A percentile compares a stretch with the other conserved stretches of the same genome.
Evolutionary conservation across 2,888 invertebrate genomes (phyloP).

Genomic region (Mechanitis mazaeus): DNA sequence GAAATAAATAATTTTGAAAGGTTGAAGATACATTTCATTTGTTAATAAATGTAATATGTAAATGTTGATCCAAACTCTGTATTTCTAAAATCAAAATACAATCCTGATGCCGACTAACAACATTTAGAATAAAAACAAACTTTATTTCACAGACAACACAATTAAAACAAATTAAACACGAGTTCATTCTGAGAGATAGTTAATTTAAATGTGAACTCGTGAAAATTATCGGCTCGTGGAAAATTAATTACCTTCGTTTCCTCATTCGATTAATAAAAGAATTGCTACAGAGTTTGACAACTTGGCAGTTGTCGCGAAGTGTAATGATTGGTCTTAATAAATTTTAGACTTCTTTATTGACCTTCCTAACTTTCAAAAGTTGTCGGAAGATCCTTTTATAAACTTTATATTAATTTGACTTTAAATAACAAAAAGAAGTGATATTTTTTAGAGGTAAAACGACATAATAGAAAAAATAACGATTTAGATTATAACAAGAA

Average conservation of each 20-base stretch:
- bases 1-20: too few relatives aligned
- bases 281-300: slow-evolving; percentile 34
- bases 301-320: slow-evolving; percentile 34
- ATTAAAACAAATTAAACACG: slow-evolving; percentile 4
- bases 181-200: too few relatives aligned
- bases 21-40: background rate
- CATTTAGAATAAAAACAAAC: slow-evolving; percentile 8
- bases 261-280: slow-evolving; percentile 32
- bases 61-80: background rate
- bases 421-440: background rate
- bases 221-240: slow-evolving; percentile 24
- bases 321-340: slow-evolving; percentile 29
- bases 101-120: slow-evolving; percentile 9
- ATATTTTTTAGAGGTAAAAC: too few relatives aligned
- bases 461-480: too few relatives aligned
- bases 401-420: background rate
- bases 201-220: too few relatives aligned
- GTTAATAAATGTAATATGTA: background rate
- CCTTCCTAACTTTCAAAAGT: slow-evolving; percentile 8
- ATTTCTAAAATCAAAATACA: background rate
- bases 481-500: too few relatives aligned
- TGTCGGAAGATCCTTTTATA: slow-evolving; percentile 3
- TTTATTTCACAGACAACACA: slow-evolving; percentile 19
- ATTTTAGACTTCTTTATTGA: slow-evolving; percentile 24
- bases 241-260: slow-evolving; percentile 35